Conservation (phyloP, 2,797 vertebrate species). For the Sebastes itinus region DNA sequence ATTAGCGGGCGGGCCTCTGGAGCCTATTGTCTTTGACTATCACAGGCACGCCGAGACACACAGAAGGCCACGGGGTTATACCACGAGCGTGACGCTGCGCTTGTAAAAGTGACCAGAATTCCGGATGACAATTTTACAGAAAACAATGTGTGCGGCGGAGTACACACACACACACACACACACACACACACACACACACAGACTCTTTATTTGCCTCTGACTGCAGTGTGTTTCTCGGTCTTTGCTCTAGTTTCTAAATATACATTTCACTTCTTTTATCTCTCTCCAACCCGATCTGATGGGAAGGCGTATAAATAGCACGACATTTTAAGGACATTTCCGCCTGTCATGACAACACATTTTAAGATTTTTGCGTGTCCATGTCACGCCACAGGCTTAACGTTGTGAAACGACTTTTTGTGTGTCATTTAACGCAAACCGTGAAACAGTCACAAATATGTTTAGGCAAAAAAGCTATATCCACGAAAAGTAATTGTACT, state of each 20-base stretch:
- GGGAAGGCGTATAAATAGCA: neutral
- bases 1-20: constrained; percentile 60
- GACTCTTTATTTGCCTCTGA: neutral
- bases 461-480: too few relatives aligned
- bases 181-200: neutral
- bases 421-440: too few relatives aligned
- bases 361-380: neutral
- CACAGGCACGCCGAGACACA: constrained; percentile 46
- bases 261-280: neutral
- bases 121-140: constrained; percentile 59
- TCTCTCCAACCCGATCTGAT: neutral
- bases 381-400: too few relatives aligned
- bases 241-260: neutral
- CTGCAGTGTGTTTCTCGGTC: neutral
- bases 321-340: neutral
- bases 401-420: too few relatives aligned
- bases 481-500: too few relatives aligned
- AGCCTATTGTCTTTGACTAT: constrained; percentile 61
- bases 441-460: neutral
- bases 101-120: constrained; percentile 74
- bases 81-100: constrained; percentile 63
- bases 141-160: constrained; percentile 40
- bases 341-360: neutral
- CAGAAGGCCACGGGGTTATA: constrained; percentile 41
- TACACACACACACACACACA: neutral